Evolutionary conservation across 2,888 invertebrate genomes (phyloP).

Genomic region (Onchidella celtica): DNA sequence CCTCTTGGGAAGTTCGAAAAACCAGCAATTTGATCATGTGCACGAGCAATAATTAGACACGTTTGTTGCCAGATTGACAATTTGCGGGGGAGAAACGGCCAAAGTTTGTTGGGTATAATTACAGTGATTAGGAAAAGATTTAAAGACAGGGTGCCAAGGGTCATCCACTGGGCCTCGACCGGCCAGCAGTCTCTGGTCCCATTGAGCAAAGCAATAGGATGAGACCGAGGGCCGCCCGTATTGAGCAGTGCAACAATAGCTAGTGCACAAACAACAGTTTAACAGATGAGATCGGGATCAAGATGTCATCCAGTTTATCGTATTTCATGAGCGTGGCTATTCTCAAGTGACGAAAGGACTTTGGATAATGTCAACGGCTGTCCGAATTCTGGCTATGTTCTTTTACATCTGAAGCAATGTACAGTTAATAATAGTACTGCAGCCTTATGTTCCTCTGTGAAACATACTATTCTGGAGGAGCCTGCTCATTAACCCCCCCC

Average conservation of each 20-base stretch:
- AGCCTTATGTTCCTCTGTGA: no score
- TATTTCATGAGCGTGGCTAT: neutral
- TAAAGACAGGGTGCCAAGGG: neutral
- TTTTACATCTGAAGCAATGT: no score
- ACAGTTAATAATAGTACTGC: no score
- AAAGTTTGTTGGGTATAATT: neutral
- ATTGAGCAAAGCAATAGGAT: neutral
- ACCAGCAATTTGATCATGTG: no score
- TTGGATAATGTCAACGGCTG: no score
- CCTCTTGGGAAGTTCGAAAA: no score
- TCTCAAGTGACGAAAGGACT: no score
- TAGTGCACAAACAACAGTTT: neutral
- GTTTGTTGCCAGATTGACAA: neutral
- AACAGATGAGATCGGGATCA: neutral
- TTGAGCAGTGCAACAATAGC: neutral
- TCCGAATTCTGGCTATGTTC: no score
- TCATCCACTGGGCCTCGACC: neutral
- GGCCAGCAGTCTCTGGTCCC: neutral
- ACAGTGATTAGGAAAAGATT: constrained; percentile 9
- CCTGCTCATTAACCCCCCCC: no score
- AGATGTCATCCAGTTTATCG: neutral
- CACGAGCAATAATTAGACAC: neutral
- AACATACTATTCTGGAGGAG: no score
- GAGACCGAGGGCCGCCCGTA: neutral
- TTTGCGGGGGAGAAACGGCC: neutral